Percentiles rank a stretch among this genome's conserved stretches.
Conservation (phyloP, 2,113 vertebrate genomes). For the Tricholaema leucomelas region DNA sequence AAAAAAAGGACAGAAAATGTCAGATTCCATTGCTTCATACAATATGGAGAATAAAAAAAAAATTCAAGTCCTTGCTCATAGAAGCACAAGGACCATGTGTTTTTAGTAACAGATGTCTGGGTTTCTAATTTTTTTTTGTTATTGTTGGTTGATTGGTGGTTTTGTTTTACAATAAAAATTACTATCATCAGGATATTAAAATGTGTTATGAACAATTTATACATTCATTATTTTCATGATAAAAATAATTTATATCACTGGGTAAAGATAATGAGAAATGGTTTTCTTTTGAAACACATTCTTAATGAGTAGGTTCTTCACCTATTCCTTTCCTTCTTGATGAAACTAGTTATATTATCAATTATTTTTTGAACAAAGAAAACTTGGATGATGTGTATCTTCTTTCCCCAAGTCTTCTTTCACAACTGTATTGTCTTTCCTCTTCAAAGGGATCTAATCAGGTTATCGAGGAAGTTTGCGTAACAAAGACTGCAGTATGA, state of each 20-base stretch:
- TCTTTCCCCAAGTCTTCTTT: neutral
- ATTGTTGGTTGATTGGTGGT: neutral
- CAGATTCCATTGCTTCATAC: neutral
- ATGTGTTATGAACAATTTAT: constrained; percentile 71
- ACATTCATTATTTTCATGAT: constrained; percentile 66
- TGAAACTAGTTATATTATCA: constrained; percentile 68
- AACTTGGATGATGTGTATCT: neutral
- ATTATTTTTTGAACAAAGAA: constrained; percentile 65
- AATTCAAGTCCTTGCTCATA: neutral
- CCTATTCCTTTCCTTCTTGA: constrained; percentile 53
- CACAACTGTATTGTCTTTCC: neutral
- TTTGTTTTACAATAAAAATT: constrained; percentile 44
- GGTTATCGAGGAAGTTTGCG: neutral
- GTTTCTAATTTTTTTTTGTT: constrained; percentile 4
- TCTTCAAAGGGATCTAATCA: neutral
- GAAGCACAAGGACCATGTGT: neutral
- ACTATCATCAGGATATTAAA: constrained; percentile 62
- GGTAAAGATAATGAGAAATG: constrained; percentile 60
- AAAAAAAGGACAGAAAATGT: neutral
- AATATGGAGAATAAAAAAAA: neutral
- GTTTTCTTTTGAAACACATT: constrained; percentile 38
- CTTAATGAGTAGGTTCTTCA: constrained; percentile 67
- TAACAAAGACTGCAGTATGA: accelerated
- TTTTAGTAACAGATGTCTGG: constrained; percentile 35
- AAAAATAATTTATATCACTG: constrained; percentile 62